These are phyloP conservation scores for Melipona beecheii DNA, from an alignment of 2,888 invertebrate species.

Conservation along the genomic window DNA sequence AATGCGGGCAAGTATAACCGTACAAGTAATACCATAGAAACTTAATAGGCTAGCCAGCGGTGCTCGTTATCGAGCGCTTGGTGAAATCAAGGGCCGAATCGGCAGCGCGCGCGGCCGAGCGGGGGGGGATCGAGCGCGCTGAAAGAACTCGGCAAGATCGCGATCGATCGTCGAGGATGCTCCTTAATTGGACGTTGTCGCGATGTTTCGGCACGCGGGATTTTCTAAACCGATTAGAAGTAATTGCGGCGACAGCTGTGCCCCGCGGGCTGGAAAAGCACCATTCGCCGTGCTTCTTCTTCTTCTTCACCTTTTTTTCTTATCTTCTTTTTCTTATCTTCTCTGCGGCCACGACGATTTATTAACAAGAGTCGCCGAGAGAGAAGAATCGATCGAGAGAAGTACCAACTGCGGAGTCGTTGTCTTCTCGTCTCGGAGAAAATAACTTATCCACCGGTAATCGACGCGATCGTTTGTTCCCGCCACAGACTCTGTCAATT, in stretches of 20 bases:
- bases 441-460: slow-evolving; percentile 42
- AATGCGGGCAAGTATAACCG: background rate
- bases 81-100: slow-evolving; percentile 55
- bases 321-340: no score
- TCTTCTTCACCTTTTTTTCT: no score
- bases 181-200: slow-evolving; percentile 52
- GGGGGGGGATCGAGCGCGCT: background rate
- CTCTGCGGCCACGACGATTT: slow-evolving; percentile 18
- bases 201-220: slow-evolving; percentile 57
- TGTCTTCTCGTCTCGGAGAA: slow-evolving; percentile 33
- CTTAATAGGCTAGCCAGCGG: background rate
- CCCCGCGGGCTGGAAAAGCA: slow-evolving; percentile 58
- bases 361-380: slow-evolving; percentile 41
- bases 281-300: slow-evolving; percentile 41
- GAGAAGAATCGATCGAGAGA: slow-evolving; percentile 9
- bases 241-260: slow-evolving; percentile 50
- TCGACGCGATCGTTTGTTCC: slow-evolving; percentile 42
- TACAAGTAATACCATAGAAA: background rate
- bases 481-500: slow-evolving; percentile 35
- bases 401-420: background rate
- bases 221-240: slow-evolving; percentile 68
- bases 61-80: slow-evolving; percentile 29
- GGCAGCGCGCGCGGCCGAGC: slow-evolving; percentile 4
- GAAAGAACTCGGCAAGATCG: slow-evolving; percentile 49
- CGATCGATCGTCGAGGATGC: slow-evolving; percentile 48